Evolutionary conservation across 2,888 invertebrate genomes (phyloP).

Genomic region (Unio delphinus): DNA sequence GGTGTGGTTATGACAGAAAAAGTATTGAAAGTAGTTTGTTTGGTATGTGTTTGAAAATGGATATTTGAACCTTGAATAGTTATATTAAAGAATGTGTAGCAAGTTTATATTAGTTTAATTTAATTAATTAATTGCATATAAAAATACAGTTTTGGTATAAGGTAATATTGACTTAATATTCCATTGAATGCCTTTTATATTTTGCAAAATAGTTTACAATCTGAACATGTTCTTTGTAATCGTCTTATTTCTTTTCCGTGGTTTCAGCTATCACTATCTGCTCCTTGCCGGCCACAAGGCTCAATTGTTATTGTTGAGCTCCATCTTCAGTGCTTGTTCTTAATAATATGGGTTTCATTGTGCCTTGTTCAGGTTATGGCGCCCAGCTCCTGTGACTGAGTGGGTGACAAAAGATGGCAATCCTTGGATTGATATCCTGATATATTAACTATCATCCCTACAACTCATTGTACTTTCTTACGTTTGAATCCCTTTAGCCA

Average conservation of each 20-base stretch:
- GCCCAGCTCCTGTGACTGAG: constrained; percentile 91
- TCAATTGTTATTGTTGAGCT: constrained; percentile 92
- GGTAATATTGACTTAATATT: too few species aligned
- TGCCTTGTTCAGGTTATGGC: constrained; percentile 92
- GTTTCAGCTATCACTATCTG: constrained; percentile 26
- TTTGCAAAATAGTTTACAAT: too few species aligned
- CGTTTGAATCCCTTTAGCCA: constrained; percentile 78
- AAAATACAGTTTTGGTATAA: too few species aligned
- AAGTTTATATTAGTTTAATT: too few species aligned
- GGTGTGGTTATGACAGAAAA: too few species aligned
- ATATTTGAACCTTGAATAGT: too few species aligned
- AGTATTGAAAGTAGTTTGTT: too few species aligned
- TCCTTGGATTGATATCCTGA: constrained; percentile 91
- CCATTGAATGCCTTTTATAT: too few species aligned
- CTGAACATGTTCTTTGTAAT: not conserved
- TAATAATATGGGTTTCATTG: constrained; percentile 92
- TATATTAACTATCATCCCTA: constrained; percentile 84
- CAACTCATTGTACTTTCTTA: constrained; percentile 93
- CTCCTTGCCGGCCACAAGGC: constrained; percentile 73
- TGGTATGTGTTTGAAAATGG: too few species aligned
- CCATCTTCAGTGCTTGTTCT: constrained; percentile 93
- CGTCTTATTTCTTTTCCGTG: not conserved
- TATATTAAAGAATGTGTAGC: too few species aligned
- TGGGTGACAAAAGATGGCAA: constrained; percentile 91
- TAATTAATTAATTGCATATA: too few species aligned